Evolutionary conservation across 2,113 vertebrate species (phyloP).

Genomic region (Lophochroa leadbeateri): DNA sequence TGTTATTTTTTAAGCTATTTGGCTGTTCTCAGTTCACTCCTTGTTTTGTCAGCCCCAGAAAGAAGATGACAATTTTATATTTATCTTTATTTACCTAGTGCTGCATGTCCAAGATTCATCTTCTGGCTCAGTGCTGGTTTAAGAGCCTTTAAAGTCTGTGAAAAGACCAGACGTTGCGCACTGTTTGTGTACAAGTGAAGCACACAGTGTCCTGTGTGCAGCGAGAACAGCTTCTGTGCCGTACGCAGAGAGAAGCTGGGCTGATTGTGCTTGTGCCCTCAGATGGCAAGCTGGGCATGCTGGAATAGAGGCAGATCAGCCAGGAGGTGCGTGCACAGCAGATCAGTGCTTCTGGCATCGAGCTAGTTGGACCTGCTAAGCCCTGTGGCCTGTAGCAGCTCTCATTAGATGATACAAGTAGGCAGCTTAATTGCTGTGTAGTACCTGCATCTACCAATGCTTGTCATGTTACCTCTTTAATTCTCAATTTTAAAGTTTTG

Average conservation of each 20-base stretch:
- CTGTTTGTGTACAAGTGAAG: not conserved
- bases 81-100: not conserved
- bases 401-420: not conserved
- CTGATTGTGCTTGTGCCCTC: not conserved
- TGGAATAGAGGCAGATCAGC: not conserved
- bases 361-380: not conserved
- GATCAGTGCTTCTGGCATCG: not conserved
- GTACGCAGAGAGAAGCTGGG: not conserved
- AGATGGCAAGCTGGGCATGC: not conserved
- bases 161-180: not conserved
- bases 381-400: not conserved
- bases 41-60: not conserved
- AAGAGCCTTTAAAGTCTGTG: not conserved
- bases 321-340: not conserved
- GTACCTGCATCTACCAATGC: not conserved
- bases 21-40: not conserved
- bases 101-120: accelerated
- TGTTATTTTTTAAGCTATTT: not conserved
- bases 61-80: not conserved
- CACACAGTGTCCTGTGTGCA: not conserved
- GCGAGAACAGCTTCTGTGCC: not conserved
- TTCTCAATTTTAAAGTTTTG: not conserved
- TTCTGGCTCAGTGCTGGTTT: not conserved
- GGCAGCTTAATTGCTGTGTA: not conserved
- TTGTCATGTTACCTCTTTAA: not conserved